phyloP scores from a whole-genome alignment of 2,113 vertebrate genomes.

The Gymnarchus niloticus region DNA sequence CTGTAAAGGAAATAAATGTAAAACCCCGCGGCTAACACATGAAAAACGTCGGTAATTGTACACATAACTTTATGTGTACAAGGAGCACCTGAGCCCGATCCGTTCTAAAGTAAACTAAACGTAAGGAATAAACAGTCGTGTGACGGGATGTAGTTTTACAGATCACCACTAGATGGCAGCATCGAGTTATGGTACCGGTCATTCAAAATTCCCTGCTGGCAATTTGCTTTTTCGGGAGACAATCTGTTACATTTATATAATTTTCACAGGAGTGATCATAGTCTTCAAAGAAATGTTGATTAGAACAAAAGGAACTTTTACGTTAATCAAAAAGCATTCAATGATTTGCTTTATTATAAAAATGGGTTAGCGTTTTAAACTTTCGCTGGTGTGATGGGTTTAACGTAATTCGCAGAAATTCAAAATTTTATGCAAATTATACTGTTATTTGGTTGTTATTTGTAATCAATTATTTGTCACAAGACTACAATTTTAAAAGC shows the following conservation, averaged over 20 bases:
- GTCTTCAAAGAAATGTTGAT: slow-evolving; percentile 2
- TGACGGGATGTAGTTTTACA: neutral
- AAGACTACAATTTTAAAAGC: neutral
- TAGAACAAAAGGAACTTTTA: slow-evolving; percentile 11
- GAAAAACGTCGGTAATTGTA: neutral
- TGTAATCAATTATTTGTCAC: neutral
- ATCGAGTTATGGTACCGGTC: slow-evolving; percentile 33
- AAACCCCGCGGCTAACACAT: neutral
- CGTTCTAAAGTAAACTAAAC: neutral
- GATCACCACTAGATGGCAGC: slow-evolving; percentile 53
- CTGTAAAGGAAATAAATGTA: neutral
- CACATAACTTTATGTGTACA: neutral
- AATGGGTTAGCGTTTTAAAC: neutral
- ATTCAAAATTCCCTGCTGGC: neutral
- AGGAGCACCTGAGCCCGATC: neutral
- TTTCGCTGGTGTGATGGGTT: neutral
- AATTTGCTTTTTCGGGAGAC: neutral
- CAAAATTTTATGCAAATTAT: neutral
- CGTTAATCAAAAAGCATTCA: neutral
- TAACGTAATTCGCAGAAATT: neutral
- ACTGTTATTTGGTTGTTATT: neutral
- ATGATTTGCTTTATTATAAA: neutral
- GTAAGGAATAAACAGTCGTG: neutral
- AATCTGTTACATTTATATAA: slow-evolving; percentile 14
- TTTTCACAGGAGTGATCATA: slow-evolving; percentile 15